Conservation (phyloP, 2,113 vertebrate genomes). For the Corythoichthys haematopterus region DNA sequence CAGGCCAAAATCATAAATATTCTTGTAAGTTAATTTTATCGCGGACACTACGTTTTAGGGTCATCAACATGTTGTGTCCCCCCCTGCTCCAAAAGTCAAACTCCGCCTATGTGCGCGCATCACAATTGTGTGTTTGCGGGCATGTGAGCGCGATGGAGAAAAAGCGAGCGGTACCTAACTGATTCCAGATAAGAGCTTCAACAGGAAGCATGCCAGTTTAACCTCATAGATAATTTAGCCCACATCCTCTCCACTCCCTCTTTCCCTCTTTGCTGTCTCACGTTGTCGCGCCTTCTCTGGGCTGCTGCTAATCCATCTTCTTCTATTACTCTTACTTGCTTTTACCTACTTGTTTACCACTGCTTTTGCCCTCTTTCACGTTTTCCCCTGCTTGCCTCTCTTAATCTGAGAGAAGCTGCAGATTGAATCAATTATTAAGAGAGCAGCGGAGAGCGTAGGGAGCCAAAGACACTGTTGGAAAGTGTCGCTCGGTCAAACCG, state of each 20-base stretch:
- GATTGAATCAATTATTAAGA: constrained; percentile 65
- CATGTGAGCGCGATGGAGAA: constrained; percentile 17
- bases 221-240: constrained; percentile 58
- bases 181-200: constrained; percentile 48
- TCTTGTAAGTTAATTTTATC: too few species aligned
- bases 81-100: too few species aligned
- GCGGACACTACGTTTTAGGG: too few species aligned
- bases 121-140: constrained; percentile 2
- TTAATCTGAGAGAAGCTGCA: constrained; percentile 46
- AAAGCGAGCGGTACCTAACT: constrained; percentile 19
- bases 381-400: constrained; percentile 15
- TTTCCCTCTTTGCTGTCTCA: constrained; percentile 7
- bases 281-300: constrained; percentile 1
- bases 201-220: constrained; percentile 56
- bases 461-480: constrained; percentile 43
- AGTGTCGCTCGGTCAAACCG: constrained; percentile 41
- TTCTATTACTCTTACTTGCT: constrained; percentile 16
- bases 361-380: constrained; percentile 27
- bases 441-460: constrained; percentile 27
- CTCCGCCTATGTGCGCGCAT: not conserved
- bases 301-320: constrained; percentile 15
- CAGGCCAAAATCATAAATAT: too few species aligned
- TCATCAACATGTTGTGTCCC: too few species aligned
- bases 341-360: constrained; percentile 37
- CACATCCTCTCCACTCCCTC: constrained; percentile 32